phyloP scores from a whole-genome alignment of 2,888 invertebrate genomes.

The Habroteleia sp. region DNA sequence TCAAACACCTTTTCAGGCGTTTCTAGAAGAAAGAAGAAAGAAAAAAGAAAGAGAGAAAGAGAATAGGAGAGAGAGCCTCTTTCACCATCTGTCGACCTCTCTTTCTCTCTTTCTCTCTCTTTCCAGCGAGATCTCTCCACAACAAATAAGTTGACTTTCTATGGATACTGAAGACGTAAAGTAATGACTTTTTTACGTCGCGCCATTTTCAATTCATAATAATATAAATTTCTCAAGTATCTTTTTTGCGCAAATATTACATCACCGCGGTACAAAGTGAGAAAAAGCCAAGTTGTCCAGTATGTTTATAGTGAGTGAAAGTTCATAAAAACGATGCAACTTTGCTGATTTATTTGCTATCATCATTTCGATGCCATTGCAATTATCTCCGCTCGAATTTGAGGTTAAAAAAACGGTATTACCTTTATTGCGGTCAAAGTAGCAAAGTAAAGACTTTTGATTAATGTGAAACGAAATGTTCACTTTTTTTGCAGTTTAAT shows the following conservation, averaged over 20 bases:
- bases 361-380: background rate
- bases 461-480: background rate
- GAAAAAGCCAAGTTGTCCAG: constrained; percentile 21
- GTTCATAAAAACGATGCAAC: constrained; percentile 34
- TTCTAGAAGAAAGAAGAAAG: constrained; percentile 19
- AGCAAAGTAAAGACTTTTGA: background rate
- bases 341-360: constrained; percentile 21
- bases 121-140: constrained; percentile 51
- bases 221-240: constrained; percentile 40
- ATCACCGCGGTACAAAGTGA: constrained; percentile 15
- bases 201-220: constrained; percentile 56
- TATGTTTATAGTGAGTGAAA: constrained; percentile 50
- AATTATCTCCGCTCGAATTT: background rate
- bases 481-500: too few relatives aligned
- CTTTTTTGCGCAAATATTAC: constrained; percentile 47
- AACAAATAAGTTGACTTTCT: constrained; percentile 53
- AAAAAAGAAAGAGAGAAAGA: constrained; percentile 12
- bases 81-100: background rate
- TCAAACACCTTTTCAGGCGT: constrained; percentile 42
- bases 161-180: constrained; percentile 39
- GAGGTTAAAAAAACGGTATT: constrained; percentile 8
- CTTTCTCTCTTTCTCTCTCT: too few relatives aligned
- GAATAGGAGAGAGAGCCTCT: constrained; percentile 1
- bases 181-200: constrained; percentile 44
- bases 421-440: too few relatives aligned